Conservation (phyloP, 2,888 invertebrate species). For the Pseudanteris insignis region DNA sequence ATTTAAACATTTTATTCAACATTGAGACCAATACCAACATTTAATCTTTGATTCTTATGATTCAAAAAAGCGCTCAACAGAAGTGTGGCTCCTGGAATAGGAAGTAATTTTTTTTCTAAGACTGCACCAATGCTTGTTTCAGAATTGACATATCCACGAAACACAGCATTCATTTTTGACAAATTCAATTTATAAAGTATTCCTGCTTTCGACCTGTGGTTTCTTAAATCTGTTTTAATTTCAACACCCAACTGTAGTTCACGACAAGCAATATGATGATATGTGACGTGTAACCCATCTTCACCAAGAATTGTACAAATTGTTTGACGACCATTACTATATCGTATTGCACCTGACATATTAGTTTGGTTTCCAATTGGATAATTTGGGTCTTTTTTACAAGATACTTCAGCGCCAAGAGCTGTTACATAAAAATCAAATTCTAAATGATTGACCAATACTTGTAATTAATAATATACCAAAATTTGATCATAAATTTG, state of each 20-base stretch:
- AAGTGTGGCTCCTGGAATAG: slow-evolving; percentile 73
- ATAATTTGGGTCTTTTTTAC: slow-evolving; percentile 49
- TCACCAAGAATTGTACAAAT: slow-evolving; percentile 74
- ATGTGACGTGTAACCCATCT: slow-evolving; percentile 70
- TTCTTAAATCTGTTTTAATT: slow-evolving; percentile 71
- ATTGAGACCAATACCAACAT: slow-evolving; percentile 74
- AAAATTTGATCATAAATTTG: too few relatives aligned
- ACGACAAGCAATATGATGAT: slow-evolving; percentile 72
- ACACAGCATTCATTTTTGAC: slow-evolving; percentile 71
- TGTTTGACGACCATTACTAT: slow-evolving; percentile 71
- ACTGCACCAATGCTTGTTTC: slow-evolving; percentile 72
- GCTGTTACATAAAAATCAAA: slow-evolving; percentile 28
- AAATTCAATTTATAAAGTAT: slow-evolving; percentile 74
- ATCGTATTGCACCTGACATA: slow-evolving; percentile 61
- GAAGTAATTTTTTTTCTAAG: slow-evolving; percentile 73
- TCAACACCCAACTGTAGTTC: slow-evolving; percentile 75
- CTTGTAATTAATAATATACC: too few relatives aligned
- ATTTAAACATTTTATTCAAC: slow-evolving; percentile 54
- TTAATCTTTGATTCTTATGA: slow-evolving; percentile 71
- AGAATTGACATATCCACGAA: slow-evolving; percentile 72
- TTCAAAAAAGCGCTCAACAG: slow-evolving; percentile 73
- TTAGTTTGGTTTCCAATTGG: slow-evolving; percentile 53
- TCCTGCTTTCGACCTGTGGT: slow-evolving; percentile 71
- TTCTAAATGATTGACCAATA: too few relatives aligned
- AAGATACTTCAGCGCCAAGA: slow-evolving; percentile 59